These are phyloP conservation scores for Zaprionus nigranus DNA, from an alignment of 1,140 invertebrate genomes.

Conservation along the genomic window DNA sequence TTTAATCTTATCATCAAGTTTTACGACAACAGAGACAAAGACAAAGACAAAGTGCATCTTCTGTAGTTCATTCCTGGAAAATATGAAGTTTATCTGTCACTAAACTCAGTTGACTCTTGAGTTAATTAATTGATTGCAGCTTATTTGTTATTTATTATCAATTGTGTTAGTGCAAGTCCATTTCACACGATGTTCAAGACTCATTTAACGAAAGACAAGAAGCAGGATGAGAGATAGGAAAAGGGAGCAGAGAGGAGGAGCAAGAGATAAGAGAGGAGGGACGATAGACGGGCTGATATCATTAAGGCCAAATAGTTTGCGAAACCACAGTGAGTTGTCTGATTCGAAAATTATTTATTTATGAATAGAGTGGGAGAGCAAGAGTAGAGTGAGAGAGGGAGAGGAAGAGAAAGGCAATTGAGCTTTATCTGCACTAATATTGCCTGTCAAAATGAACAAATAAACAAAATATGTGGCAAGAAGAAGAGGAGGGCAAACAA, in stretches of 20 bases:
- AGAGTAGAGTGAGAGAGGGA: neutral
- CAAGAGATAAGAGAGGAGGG: no score
- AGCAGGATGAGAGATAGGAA: neutral
- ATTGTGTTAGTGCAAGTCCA: neutral
- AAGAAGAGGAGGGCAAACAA: conserved; percentile 34
- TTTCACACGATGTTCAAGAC: neutral
- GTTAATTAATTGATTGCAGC: neutral
- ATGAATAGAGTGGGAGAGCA: conserved; percentile 34
- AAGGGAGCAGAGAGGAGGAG: neutral
- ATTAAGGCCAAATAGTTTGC: conserved; percentile 40
- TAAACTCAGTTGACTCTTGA: no score
- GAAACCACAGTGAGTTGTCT: conserved; percentile 45
- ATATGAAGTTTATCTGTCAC: no score
- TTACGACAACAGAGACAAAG: no score
- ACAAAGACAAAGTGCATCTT: no score
- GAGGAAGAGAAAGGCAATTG: conserved; percentile 45
- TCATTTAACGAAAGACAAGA: neutral
- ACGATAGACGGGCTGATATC: conserved; percentile 13
- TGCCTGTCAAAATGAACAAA: conserved; percentile 52
- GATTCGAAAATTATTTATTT: conserved; percentile 83
- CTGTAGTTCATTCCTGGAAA: no score
- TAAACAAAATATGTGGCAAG: conserved; percentile 73
- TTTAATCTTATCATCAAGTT: no score
- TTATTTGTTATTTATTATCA: neutral
- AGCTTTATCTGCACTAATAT: conserved; percentile 62